phyloP scores from a whole-genome alignment of 2,888 invertebrate species.

The Ametastegia equiseti region DNA sequence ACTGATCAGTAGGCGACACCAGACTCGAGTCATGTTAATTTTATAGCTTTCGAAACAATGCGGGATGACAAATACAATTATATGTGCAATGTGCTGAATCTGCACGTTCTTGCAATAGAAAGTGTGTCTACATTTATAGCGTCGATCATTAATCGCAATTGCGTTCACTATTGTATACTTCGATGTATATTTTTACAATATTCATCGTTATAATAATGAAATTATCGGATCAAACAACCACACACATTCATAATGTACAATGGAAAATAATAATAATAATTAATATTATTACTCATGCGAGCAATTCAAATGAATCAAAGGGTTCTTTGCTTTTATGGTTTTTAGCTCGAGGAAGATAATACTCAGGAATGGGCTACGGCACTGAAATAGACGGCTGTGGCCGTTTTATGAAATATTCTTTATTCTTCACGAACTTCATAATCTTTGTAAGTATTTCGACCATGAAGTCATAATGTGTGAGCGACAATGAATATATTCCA shows the following conservation, averaged over 20 bases:
- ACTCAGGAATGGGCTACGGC: slow-evolving; percentile 81
- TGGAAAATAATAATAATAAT: too few species aligned
- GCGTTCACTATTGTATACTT: neutral
- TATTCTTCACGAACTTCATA: slow-evolving; percentile 89
- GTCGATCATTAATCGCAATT: too few species aligned
- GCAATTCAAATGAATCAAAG: neutral
- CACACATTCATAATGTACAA: neutral
- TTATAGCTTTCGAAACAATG: slow-evolving; percentile 29
- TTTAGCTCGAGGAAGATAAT: slow-evolving; percentile 20
- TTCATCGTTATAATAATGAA: neutral
- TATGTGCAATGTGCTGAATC: slow-evolving; percentile 13
- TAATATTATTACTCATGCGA: neutral
- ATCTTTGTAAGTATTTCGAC: slow-evolving; percentile 87
- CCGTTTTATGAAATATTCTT: slow-evolving; percentile 90
- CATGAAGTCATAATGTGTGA: neutral
- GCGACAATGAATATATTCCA: neutral
- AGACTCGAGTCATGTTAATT: slow-evolving; percentile 24
- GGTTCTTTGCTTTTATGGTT: neutral
- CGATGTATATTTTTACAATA: too few species aligned
- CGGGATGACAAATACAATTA: slow-evolving; percentile 24
- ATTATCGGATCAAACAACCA: neutral
- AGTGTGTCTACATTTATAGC: neutral
- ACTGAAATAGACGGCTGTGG: slow-evolving; percentile 93
- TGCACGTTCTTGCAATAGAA: slow-evolving; percentile 31
- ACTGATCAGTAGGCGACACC: neutral